These are phyloP conservation scores for Aphidius colemani DNA, from an alignment of 2,888 invertebrate genomes.

Conservation along the genomic window DNA sequence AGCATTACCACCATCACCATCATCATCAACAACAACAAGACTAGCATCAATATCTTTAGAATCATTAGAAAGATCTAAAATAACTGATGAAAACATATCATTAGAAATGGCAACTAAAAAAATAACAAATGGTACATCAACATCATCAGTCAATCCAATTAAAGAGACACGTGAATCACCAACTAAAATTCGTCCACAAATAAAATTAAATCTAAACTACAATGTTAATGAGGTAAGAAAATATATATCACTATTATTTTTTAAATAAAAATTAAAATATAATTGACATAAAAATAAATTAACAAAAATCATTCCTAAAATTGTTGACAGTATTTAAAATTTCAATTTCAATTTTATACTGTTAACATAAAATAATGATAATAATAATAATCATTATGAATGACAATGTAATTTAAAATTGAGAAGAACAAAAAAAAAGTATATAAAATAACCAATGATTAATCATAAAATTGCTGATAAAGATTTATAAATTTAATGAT, in stretches of 20 bases:
- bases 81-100: constrained; percentile 15
- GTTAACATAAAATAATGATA: too few species aligned
- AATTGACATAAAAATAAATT: not conserved
- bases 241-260: not conserved
- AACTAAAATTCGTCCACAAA: constrained; percentile 56
- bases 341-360: too few species aligned
- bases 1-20: constrained; percentile 6
- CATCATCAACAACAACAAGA: constrained; percentile 24
- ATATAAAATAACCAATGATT: too few species aligned
- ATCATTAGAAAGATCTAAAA: constrained; percentile 26
- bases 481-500: too few species aligned
- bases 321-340: not conserved
- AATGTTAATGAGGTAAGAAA: constrained; percentile 54
- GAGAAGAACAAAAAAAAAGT: too few species aligned
- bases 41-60: constrained; percentile 23
- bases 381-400: too few species aligned
- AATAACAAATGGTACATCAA: constrained; percentile 28
- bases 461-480: too few species aligned
- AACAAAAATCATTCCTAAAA: not conserved
- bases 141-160: constrained; percentile 31
- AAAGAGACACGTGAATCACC: constrained; percentile 57
- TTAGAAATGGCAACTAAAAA: constrained; percentile 30
- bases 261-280: not conserved
- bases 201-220: constrained; percentile 56
- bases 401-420: too few species aligned